Conservation (phyloP, 1,140 invertebrate genomes). For the Lithobius niger region DNA sequence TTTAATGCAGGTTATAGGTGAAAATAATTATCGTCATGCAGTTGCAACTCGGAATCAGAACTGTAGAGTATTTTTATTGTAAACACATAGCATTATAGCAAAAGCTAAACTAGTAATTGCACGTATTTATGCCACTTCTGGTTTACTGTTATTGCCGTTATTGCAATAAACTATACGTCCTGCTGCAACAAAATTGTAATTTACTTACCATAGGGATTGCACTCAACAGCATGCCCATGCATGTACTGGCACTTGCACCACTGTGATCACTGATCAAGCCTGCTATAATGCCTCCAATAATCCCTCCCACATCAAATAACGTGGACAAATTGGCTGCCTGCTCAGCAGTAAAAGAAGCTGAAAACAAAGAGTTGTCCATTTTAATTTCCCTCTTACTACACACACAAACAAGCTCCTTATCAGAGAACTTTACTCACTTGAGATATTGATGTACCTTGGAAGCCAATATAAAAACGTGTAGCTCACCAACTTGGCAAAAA, state of each 20-base stretch:
- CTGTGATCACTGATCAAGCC: slow-evolving; percentile 70
- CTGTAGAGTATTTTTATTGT: no score
- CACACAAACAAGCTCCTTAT: no score
- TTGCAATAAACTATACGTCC: neutral
- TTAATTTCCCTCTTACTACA: no score
- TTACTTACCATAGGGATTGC: slow-evolving; percentile 65
- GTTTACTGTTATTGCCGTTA: neutral
- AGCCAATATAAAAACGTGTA: slow-evolving; percentile 97
- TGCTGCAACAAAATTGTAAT: neutral
- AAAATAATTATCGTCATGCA: no score
- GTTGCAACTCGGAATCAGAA: no score
- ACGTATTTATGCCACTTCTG: no score
- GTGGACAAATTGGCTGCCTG: slow-evolving; percentile 72
- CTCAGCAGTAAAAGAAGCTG: slow-evolving; percentile 52
- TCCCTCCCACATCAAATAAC: slow-evolving; percentile 81
- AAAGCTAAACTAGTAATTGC: no score
- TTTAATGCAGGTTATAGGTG: no score
- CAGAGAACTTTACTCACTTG: slow-evolving; percentile 59
- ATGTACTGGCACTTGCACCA: slow-evolving; percentile 70
- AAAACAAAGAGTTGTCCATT: slow-evolving; percentile 1
- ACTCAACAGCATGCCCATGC: slow-evolving; percentile 61
- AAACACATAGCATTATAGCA: no score
- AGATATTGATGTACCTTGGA: slow-evolving; percentile 70
- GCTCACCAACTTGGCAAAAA: slow-evolving; percentile 94
- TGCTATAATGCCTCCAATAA: slow-evolving; percentile 73